Conservation (phyloP, 2,113 vertebrate genomes). For the Numida meleagris region DNA sequence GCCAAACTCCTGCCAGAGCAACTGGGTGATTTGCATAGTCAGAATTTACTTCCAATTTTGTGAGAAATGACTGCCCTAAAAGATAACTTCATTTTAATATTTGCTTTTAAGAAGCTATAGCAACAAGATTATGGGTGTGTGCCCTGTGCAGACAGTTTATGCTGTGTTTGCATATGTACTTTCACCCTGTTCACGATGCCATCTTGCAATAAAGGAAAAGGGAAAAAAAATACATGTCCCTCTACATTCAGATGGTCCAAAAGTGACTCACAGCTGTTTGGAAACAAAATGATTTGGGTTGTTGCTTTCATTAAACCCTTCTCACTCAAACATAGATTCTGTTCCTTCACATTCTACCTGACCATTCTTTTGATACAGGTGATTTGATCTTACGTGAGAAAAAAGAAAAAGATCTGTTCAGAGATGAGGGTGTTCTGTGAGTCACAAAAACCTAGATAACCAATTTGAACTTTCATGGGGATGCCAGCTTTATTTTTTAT, state of each 20-base stretch:
- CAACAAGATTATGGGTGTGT: background rate
- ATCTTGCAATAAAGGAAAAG: background rate
- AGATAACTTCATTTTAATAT: background rate
- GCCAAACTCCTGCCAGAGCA: background rate
- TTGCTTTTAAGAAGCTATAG: background rate
- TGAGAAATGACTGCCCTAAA: background rate
- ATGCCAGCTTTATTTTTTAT: slow-evolving; percentile 62
- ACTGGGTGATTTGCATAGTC: background rate
- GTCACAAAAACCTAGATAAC: background rate
- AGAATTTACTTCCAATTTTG: background rate
- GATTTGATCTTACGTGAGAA: background rate
- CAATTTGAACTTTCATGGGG: background rate
- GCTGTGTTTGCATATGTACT: background rate
- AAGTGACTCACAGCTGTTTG: slow-evolving; percentile 12
- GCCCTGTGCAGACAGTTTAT: background rate
- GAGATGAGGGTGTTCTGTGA: background rate
- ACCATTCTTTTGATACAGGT: background rate
- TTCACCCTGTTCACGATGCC: background rate
- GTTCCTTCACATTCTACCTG: background rate
- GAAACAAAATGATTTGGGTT: background rate
- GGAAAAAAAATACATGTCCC: background rate
- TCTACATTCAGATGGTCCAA: slow-evolving; percentile 8
- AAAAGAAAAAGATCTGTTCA: background rate
- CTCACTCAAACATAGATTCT: background rate
- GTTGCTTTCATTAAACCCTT: slow-evolving; percentile 1